These are phyloP conservation scores for Anoplopoma fimbria DNA, from an alignment of 2,113 vertebrate genomes.

Conservation along the genomic window DNA sequence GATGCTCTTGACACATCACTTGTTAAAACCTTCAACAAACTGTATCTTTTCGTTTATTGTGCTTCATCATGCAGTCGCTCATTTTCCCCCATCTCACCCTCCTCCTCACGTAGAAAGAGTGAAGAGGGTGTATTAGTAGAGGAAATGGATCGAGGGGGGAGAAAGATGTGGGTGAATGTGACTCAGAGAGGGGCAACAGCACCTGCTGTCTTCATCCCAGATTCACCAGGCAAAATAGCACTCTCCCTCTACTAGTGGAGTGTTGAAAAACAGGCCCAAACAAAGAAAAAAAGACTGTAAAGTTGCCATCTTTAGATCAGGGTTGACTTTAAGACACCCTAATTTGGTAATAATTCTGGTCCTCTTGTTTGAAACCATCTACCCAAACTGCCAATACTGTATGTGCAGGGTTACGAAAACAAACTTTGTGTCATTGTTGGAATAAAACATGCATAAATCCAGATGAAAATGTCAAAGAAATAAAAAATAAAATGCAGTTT, in stretches of 20 bases:
- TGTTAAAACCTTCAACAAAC: constrained; percentile 47
- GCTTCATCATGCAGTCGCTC: constrained; percentile 63
- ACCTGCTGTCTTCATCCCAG: constrained; percentile 80
- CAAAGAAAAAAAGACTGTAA: constrained; percentile 53
- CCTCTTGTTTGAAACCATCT: not conserved
- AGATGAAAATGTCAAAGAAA: not conserved
- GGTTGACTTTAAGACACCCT: not conserved
- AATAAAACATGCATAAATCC: not conserved
- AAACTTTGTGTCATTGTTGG: not conserved
- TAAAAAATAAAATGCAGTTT: constrained; percentile 20
- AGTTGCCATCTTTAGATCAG: constrained; percentile 38
- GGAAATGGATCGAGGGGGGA: constrained; percentile 55
- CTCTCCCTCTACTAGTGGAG: constrained; percentile 57
- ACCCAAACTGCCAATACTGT: not conserved
- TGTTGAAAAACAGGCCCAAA: constrained; percentile 64
- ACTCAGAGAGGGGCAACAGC: constrained; percentile 68
- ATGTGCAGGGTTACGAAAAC: constrained; percentile 6
- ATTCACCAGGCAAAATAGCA: constrained; percentile 65
- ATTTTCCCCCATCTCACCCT: constrained; percentile 37
- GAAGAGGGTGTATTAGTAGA: constrained; percentile 57
- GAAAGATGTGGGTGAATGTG: constrained; percentile 68
- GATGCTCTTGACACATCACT: constrained; percentile 39
- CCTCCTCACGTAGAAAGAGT: constrained; percentile 10
- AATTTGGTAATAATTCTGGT: not conserved
- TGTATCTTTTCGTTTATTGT: constrained; percentile 44